Base-by-base conservation (phyloP, 2,113 vertebrate genomes). In the Pomatorhinus ruficollis region DNA sequence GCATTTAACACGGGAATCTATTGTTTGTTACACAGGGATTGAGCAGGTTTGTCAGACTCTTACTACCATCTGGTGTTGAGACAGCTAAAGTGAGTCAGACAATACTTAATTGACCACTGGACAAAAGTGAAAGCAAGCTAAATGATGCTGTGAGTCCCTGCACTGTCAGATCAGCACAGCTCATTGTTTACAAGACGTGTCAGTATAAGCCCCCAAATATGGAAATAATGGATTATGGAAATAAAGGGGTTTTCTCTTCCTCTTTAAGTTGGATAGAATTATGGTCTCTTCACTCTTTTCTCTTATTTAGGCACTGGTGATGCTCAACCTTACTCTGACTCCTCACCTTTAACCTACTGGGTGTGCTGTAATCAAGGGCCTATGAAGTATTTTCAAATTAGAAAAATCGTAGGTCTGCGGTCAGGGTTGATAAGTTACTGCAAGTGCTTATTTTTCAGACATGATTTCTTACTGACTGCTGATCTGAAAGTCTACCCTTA, bases 1-100 rank as follows among this genome's bases (percentile, higher is more conserved):
- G 4, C 24, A 6, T 65, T 40, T 40, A 33, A 39, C n/a, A 23
- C 0, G 1, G 2, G 27, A n/a, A 8, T 10, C 50, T 40, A 2
- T 25, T 57, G 35, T 35, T 57, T n/a, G 35, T 16, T 49, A 11
- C 10, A 1, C 20, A 14, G 35, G 52, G 30, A 39, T 24, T 49
- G 4, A 3, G 40, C n/a, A 75, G 50, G 60, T 56, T 75, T 85
- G 42, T n/a, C 60, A 85, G 83, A n/a, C 70, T 57, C 50, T 19
- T 75, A 5, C 83, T 12, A 85, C 70, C 83, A 49, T 57, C 83
- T 75, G 70, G 4, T 85, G 83, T 75, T 35, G 83, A 85, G 83
- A 75, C 60, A 57, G 60, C 70, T 20, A 40, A 65, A 85, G 52
- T 3, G 12, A 75, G 52, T 21, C 30, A 75, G 50, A 35, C 52